phyloP scores from a whole-genome alignment of 2,888 invertebrate genomes.

The Epistrophe eligans region DNA sequence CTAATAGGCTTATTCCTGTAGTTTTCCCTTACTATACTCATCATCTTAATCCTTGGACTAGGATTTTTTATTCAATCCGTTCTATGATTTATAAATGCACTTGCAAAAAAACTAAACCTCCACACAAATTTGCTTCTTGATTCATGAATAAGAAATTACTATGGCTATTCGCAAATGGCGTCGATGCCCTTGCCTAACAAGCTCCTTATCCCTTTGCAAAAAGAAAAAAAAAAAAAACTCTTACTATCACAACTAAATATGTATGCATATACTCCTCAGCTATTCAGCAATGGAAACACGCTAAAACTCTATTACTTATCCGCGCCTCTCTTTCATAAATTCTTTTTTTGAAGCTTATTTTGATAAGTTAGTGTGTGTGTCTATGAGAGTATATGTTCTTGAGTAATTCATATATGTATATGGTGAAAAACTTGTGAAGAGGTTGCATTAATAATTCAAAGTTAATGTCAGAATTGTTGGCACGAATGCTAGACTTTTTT shows the following conservation, averaged over 20 bases:
- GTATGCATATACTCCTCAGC: not conserved
- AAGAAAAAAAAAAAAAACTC: constrained; percentile 17
- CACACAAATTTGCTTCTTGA: not conserved
- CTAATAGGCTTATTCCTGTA: not conserved
- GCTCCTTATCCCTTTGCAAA: constrained; percentile 3
- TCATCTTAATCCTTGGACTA: constrained; percentile 45
- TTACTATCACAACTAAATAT: not conserved
- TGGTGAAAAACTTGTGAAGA: constrained; percentile 15
- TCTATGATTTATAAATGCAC: constrained; percentile 53
- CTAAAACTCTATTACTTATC: constrained; percentile 29
- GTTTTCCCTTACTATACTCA: too few relatives aligned
- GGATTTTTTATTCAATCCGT: constrained; percentile 47
- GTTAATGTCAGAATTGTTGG: constrained; percentile 47
- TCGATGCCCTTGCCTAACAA: constrained; percentile 40
- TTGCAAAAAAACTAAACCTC: not conserved
- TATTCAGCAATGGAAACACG: constrained; percentile 33
- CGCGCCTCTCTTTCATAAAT: constrained; percentile 23
- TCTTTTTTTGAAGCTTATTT: not conserved
- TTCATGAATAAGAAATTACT: constrained; percentile 56
- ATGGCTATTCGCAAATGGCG: constrained; percentile 35
- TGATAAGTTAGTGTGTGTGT: not conserved
- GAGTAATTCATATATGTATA: not conserved
- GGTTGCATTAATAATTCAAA: constrained; percentile 66
- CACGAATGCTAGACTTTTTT: not conserved
- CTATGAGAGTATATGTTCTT: not conserved